A percentile compares a stretch with the other conserved stretches of the same genome.
These are phyloP conservation scores for Euleptes europaea DNA, from an alignment of 2,113 vertebrate genomes.

Conservation along the genomic window DNA sequence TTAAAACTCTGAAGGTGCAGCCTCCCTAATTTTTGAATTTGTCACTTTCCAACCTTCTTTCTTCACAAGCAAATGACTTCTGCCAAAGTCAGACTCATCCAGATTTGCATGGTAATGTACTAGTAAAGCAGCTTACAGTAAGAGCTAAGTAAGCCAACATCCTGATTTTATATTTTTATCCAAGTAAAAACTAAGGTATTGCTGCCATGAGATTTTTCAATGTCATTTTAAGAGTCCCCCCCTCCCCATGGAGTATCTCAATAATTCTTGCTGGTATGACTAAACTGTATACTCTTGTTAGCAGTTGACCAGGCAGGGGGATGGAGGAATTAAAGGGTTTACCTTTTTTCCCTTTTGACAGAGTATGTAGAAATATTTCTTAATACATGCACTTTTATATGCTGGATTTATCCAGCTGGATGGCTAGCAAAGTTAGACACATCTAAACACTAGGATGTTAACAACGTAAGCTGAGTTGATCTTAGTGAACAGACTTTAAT, in stretches of 20 bases:
- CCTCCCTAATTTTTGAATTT: background rate
- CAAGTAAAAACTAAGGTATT: background rate
- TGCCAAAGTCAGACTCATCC: conserved; percentile 9
- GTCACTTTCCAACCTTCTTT: conserved; percentile 5
- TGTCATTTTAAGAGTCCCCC: background rate
- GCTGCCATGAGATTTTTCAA: background rate
- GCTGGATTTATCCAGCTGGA: background rate
- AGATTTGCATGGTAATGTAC: background rate
- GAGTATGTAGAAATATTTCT: conserved; percentile 1
- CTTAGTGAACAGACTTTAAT: background rate
- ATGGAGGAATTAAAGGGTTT: conserved; percentile 5
- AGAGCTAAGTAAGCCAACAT: conserved; percentile 17
- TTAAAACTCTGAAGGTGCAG: background rate
- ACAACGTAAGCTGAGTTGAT: background rate
- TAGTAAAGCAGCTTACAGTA: background rate
- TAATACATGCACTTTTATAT: background rate
- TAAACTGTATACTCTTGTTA: conserved; percentile 15
- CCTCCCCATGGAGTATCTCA: background rate
- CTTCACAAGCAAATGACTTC: background rate
- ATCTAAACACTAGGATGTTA: too few species aligned
- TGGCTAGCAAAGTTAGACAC: background rate
- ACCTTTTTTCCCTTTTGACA: conserved; percentile 17
- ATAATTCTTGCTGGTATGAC: background rate
- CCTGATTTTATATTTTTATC: background rate
- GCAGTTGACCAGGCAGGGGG: background rate